Percentiles rank a stretch among this genome's conserved stretches.
Evolutionary conservation across 2,888 invertebrate genomes (phyloP).

Genomic region (Hemaris fuciformis): DNA sequence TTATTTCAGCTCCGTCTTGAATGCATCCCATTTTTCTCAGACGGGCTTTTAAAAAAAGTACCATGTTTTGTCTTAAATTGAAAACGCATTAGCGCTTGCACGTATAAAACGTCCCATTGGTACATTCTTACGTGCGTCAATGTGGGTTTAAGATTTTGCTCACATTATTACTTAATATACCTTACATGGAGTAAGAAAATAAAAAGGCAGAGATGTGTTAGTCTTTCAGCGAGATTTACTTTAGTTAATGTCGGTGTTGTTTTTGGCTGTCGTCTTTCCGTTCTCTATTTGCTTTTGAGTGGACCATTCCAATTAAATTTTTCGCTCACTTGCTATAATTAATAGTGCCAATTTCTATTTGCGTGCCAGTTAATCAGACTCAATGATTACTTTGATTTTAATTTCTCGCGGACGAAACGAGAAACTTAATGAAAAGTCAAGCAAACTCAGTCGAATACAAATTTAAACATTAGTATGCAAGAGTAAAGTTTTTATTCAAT

Average conservation of each 20-base stretch:
- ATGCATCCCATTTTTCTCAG: conserved; percentile 46
- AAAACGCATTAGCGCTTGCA: neutral
- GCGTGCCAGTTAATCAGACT: conserved; percentile 64
- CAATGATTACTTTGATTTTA: conserved; percentile 77
- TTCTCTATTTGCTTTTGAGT: neutral
- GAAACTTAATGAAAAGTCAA: conserved; percentile 78
- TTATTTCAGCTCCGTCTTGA: conserved; percentile 66
- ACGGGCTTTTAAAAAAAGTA: conserved; percentile 35
- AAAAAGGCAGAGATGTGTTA: neutral
- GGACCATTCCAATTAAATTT: neutral
- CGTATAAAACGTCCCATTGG: neutral
- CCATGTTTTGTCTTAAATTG: conserved; percentile 34
- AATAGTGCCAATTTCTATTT: conserved; percentile 30
- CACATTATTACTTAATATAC: neutral
- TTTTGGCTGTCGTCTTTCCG: conserved; percentile 19
- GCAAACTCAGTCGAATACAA: conserved; percentile 77
- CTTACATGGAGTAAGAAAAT: conserved; percentile 3
- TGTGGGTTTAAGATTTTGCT: neutral
- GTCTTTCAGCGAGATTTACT: neutral
- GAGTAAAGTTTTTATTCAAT: conserved; percentile 79
- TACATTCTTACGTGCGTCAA: neutral
- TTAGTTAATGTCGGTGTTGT: neutral
- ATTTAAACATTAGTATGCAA: conserved; percentile 79
- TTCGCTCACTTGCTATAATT: neutral
- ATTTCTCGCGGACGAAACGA: conserved; percentile 65